phyloP scores from a whole-genome alignment of 2,113 vertebrate species.

The Amazona vittata region DNA sequence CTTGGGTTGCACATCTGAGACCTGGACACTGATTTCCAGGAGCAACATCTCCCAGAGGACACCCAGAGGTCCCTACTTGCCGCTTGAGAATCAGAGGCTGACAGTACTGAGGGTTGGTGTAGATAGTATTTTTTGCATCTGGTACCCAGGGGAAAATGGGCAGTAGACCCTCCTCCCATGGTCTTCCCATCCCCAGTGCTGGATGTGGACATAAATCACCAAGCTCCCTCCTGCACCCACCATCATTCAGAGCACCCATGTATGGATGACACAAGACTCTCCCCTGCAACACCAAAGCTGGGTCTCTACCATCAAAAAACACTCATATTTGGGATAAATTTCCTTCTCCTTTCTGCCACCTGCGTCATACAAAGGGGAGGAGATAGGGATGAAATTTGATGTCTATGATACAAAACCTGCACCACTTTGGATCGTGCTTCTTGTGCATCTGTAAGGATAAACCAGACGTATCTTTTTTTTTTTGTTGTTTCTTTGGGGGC shows the following conservation, averaged over 20 bases:
- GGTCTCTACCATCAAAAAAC: not conserved
- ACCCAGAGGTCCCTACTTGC: not conserved
- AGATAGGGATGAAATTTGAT: not conserved
- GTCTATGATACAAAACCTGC: not conserved
- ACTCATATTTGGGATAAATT: not conserved
- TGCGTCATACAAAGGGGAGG: not conserved
- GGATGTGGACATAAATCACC: not conserved
- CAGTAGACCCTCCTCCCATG: not conserved
- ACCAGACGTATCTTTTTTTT: accelerated
- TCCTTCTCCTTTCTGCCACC: not conserved
- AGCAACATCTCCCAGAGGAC: not conserved
- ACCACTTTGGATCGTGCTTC: not conserved
- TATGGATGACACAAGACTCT: not conserved
- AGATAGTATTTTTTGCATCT: not conserved
- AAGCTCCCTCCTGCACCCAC: not conserved
- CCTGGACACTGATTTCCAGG: not conserved
- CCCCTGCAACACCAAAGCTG: accelerated
- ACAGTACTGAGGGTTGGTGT: not conserved
- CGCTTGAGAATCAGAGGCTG: accelerated
- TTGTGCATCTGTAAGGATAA: accelerated
- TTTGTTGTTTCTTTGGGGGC: not conserved
- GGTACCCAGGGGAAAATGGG: not conserved
- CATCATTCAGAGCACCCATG: not conserved
- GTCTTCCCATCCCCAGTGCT: not conserved
- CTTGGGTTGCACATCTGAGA: not conserved